Conservation (phyloP, 1,140 invertebrate species). For the Agrilus planipennis region DNA sequence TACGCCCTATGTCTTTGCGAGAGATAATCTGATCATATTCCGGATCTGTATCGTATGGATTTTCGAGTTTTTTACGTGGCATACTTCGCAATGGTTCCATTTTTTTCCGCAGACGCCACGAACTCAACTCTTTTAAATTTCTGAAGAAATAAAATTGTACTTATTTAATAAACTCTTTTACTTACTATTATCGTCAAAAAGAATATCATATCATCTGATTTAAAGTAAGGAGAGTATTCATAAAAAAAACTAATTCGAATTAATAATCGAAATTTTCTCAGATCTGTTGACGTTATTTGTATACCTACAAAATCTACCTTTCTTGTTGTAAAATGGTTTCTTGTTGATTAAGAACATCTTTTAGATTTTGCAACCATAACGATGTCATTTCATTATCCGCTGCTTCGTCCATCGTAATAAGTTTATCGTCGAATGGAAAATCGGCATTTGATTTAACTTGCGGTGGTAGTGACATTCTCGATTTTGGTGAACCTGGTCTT, state of each 20-base stretch:
- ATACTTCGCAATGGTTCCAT: conserved; percentile 9
- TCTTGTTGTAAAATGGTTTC: conserved; percentile 29
- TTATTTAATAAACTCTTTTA: conserved; percentile 3
- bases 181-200: not conserved
- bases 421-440: too few relatives aligned
- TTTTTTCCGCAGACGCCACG: conserved; percentile 21
- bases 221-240: not conserved
- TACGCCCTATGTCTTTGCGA: too few relatives aligned
- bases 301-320: conserved; percentile 15
- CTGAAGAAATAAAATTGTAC: conserved; percentile 11
- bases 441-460: not conserved
- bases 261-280: not conserved
- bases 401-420: conserved; percentile 3
- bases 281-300: not conserved
- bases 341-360: conserved; percentile 24
- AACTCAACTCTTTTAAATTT: conserved; percentile 19
- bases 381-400: conserved; percentile 19
- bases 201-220: not conserved
- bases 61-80: conserved; percentile 4
- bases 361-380: conserved; percentile 26
- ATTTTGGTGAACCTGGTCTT: conserved; percentile 1
- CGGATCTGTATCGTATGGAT: conserved; percentile 15
- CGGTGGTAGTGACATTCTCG: conserved; percentile 3
- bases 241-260: not conserved
- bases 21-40: conserved; percentile 21